These are phyloP conservation scores for Cydia amplana DNA, from an alignment of 1,140 invertebrate species.

Conservation along the genomic window DNA sequence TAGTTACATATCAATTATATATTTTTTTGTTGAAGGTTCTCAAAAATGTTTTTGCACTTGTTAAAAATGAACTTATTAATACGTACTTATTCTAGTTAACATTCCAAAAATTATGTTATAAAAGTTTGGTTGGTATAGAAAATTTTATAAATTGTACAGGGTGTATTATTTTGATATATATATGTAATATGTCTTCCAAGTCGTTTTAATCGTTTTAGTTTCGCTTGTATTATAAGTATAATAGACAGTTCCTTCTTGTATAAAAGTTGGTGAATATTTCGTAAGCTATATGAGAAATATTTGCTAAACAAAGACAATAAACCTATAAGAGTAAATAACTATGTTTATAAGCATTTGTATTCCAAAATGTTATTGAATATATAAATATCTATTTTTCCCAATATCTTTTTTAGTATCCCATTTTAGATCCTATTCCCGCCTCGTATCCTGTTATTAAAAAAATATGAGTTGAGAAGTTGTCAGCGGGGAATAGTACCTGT, in stretches of 20 bases:
- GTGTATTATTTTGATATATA: neutral
- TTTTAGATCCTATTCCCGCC: neutral
- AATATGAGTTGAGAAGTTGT: too few species aligned
- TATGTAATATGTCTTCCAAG: neutral
- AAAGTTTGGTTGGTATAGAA: neutral
- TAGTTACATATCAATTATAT: neutral
- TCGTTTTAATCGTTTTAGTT: neutral
- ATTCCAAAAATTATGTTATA: slow-evolving; percentile 1
- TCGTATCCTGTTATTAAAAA: neutral
- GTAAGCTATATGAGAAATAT: neutral
- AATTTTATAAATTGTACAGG: neutral
- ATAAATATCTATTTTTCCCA: neutral
- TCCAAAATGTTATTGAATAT: neutral
- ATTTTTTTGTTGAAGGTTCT: neutral
- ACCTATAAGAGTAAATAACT: neutral
- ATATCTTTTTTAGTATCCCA: neutral
- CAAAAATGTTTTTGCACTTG: slow-evolving; percentile 9
- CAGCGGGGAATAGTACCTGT: too few species aligned
- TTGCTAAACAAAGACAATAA: neutral
- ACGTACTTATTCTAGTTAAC: slow-evolving; percentile 17
- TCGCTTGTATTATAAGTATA: neutral
- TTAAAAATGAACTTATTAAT: neutral
- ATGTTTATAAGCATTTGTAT: neutral
- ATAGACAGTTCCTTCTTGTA: neutral
- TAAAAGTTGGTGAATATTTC: neutral